Conservation (phyloP, 2,113 vertebrate species). For the Lasiurus borealis region DNA sequence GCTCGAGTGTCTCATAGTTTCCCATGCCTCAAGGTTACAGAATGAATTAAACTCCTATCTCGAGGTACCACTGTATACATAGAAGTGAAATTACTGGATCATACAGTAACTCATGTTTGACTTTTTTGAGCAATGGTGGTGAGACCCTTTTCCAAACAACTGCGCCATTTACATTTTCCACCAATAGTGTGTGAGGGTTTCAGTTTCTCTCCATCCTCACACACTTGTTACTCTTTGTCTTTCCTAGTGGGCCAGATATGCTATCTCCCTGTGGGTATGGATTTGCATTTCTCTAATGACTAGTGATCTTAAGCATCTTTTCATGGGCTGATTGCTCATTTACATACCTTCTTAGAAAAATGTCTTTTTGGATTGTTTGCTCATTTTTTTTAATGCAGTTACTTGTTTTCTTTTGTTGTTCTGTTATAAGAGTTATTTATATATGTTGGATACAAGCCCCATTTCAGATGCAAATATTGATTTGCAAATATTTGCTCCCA, state of each 20-base stretch:
- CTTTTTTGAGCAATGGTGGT: not conserved
- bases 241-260: not conserved
- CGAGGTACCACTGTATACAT: too few relatives aligned
- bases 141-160: not conserved
- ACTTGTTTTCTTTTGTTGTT: conserved; percentile 3
- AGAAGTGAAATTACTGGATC: not conserved
- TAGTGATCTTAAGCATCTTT: not conserved
- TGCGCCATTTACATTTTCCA: not conserved
- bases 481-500: not conserved
- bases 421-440: not conserved
- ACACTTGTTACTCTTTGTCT: not conserved
- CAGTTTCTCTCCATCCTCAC: not conserved
- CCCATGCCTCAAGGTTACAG: too few relatives aligned
- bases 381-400: not conserved
- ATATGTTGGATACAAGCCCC: not conserved
- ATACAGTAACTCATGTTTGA: not conserved
- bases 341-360: not conserved
- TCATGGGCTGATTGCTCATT: not conserved
- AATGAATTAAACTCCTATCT: too few relatives aligned
- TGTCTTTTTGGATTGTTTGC: not conserved
- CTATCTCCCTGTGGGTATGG: not conserved
- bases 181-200: not conserved
- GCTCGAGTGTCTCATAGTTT: too few relatives aligned
- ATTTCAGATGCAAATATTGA: not conserved
- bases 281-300: not conserved